Conservation (phyloP, 2,888 invertebrate species). For the Zygaena filipendulae region DNA sequence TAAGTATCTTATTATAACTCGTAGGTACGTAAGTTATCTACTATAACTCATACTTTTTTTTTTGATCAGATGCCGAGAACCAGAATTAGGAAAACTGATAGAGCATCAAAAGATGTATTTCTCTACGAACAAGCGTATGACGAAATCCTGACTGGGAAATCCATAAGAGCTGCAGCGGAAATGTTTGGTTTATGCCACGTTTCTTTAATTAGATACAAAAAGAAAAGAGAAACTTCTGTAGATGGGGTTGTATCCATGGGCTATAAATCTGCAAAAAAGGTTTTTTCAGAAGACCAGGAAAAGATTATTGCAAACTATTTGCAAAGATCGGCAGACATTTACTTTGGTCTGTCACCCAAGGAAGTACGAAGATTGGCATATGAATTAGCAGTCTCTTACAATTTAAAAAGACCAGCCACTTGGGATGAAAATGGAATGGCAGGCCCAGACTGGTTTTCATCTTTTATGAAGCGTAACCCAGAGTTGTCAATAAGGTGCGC, state of each 20-base stretch:
- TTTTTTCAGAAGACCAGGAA: slow-evolving; percentile 15
- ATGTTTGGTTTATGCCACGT: slow-evolving; percentile 12
- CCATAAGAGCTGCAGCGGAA: slow-evolving; percentile 14
- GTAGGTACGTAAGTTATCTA: no score
- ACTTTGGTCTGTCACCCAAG: slow-evolving; percentile 17
- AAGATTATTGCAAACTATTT: slow-evolving; percentile 15
- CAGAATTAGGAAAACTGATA: slow-evolving; percentile 8
- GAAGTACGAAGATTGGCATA: slow-evolving; percentile 18
- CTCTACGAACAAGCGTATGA: slow-evolving; percentile 8
- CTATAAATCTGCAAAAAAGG: slow-evolving; percentile 13
- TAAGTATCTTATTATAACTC: no score
- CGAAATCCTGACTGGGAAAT: slow-evolving; percentile 11
- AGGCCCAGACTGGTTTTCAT: slow-evolving; percentile 17
- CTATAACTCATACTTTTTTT: no score
- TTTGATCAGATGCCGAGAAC: slow-evolving; percentile 13
- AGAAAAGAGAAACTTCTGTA: slow-evolving; percentile 12
- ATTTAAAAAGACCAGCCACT: slow-evolving; percentile 11
- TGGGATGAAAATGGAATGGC: slow-evolving; percentile 14
- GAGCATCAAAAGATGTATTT: slow-evolving; percentile 7
- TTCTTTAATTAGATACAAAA: slow-evolving; percentile 13
- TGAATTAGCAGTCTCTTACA: slow-evolving; percentile 15
- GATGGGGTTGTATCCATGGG: slow-evolving; percentile 8
- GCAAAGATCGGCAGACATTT: slow-evolving; percentile 17
- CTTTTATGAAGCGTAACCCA: slow-evolving; percentile 19
- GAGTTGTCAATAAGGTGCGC: slow-evolving; percentile 18